Conservation (phyloP, 2,888 invertebrate species). For the Camponotus fellah region DNA sequence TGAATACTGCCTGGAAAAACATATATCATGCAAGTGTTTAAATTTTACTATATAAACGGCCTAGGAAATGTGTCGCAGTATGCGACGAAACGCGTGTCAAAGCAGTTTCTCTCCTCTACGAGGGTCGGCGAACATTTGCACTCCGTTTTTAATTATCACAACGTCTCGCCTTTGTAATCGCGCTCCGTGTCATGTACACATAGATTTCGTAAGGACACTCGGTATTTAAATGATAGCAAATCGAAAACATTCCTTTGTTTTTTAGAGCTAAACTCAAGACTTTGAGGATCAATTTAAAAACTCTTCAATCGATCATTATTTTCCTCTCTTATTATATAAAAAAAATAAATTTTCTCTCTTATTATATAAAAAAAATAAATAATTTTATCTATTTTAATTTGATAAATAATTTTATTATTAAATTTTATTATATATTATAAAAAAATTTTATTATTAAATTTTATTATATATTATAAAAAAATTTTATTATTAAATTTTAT, state of each 20-base stretch:
- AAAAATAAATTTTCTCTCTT: background rate
- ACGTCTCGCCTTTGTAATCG: slow-evolving; percentile 12
- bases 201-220: background rate
- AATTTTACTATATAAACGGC: slow-evolving; percentile 34
- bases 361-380: background rate
- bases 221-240: background rate
- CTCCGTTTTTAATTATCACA: slow-evolving; percentile 18
- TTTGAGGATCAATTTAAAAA: background rate
- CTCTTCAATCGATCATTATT: background rate
- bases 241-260: background rate
- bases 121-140: background rate
- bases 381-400: no score
- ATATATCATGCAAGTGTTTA: slow-evolving; percentile 35
- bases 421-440: background rate
- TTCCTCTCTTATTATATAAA: background rate
- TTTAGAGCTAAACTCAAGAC: background rate
- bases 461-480: no score
- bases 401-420: no score
- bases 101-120: background rate
- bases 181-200: background rate
- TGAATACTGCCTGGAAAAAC: slow-evolving; percentile 23
- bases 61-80: slow-evolving; percentile 4
- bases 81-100: background rate
- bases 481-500: no score
- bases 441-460: no score